Evolutionary conservation across 2,113 vertebrate genomes (phyloP), one percentile per base, ranked within the genome.

Genomic region (Sterrhoptilus dennistouni): DNA sequence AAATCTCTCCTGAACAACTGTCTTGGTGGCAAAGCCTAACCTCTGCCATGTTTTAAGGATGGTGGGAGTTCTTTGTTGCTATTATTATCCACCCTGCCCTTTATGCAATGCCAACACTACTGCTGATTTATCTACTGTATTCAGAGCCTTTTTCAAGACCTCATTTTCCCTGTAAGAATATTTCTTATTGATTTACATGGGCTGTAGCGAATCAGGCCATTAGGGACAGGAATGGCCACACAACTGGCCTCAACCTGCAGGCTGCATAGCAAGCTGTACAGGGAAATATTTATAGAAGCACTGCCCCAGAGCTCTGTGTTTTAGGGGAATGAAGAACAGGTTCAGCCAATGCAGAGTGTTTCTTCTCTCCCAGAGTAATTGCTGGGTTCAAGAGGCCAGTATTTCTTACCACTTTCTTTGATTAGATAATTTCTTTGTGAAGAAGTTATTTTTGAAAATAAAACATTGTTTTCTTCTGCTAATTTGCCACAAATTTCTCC

Each of bases 71-170:
- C 80, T 93, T 93, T 75, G 70, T 64, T 83, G 72, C 88, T 94
- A 81, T 92, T 86, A 83, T 93, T 94, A 96, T 71, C 78, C 85
- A 49, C n/a, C n/a, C 72, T 93, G 90, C 83, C 85, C 85, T 96
- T 89, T 83, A 56, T 78, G 79, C 56, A 56, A 44, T 93, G 88
- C 79, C 85, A 90, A 33, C 36, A 47, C 76, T 56, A 59, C 68
- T 25, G 63, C 85, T 92, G 82, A 88, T 86, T 90, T 90, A 74
- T 93, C 83, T 59, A 64, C 47, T 84, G 2, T 44, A 28, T 78
- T 81, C 85, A 80, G 77, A 71, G 60, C n/a, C 53, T 86, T 78
- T 83, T 78, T 52, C 79, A 59, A 75, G 52, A 80, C 74, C 47
- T 25, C 19, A 0, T 20, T 40, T 85, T 63, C 65, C 83, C 0